Evolutionary conservation across 2,797 vertebrate species (phyloP).

Genomic region (Zalophus californianus): DNA sequence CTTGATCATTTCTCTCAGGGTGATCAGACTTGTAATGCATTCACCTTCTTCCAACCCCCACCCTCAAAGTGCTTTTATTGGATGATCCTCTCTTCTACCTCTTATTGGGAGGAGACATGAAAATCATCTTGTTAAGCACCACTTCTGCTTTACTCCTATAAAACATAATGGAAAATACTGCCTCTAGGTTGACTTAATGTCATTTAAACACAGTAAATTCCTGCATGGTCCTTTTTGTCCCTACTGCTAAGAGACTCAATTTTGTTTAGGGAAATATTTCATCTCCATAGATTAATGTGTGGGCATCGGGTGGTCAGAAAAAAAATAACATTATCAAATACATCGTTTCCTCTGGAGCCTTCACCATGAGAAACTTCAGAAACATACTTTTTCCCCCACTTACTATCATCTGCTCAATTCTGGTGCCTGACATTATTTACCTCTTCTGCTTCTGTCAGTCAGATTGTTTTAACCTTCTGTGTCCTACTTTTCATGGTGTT

Average conservation of each 20-base stretch:
- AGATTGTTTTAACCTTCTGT: slow-evolving; percentile 64
- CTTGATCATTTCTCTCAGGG: background rate
- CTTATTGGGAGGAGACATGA: background rate
- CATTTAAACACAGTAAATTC: slow-evolving; percentile 44
- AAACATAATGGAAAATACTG: slow-evolving; percentile 37
- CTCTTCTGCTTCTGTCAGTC: slow-evolving; percentile 54
- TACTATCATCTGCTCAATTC: background rate
- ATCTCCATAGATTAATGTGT: slow-evolving; percentile 34
- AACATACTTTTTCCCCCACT: background rate
- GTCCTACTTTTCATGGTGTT: background rate
- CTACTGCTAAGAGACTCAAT: background rate
- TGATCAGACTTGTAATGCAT: background rate
- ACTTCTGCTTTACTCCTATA: slow-evolving; percentile 60
- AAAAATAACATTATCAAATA: slow-evolving; percentile 14
- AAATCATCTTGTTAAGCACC: slow-evolving; percentile 36
- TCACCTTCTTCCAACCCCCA: background rate
- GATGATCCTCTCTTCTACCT: background rate
- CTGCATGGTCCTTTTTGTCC: background rate
- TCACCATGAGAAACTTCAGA: slow-evolving; percentile 52
- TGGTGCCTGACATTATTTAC: background rate
- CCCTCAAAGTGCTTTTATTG: background rate
- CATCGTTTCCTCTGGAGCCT: background rate
- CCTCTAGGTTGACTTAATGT: slow-evolving; percentile 36
- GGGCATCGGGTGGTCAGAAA: background rate
- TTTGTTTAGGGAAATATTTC: slow-evolving; percentile 56